These are phyloP conservation scores for Pseudachorutes palmiensis DNA, from an alignment of 1,140 invertebrate species.

Conservation along the genomic window DNA sequence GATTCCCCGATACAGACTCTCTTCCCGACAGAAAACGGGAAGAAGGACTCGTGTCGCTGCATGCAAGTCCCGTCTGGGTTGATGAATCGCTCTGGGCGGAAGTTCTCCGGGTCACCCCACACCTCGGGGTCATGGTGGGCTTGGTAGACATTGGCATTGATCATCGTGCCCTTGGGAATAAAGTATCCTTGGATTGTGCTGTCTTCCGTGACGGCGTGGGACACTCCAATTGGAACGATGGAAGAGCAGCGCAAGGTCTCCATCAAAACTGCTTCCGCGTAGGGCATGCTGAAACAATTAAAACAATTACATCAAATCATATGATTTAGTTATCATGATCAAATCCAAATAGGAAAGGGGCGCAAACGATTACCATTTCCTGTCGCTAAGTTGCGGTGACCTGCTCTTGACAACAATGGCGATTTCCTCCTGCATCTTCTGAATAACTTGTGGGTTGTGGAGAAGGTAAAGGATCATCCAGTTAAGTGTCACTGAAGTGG, in stretches of 20 bases:
- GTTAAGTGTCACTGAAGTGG: conserved; percentile 53
- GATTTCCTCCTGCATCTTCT: conserved; percentile 55
- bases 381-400: conserved; percentile 21
- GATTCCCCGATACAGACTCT: conserved; percentile 17
- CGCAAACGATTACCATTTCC: neutral
- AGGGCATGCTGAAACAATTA: conserved; percentile 14
- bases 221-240: conserved; percentile 16
- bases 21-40: conserved; percentile 18
- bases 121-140: conserved; percentile 43
- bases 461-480: conserved; percentile 52
- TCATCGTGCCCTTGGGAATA: conserved; percentile 42
- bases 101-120: conserved; percentile 44
- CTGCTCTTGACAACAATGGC: conserved; percentile 47
- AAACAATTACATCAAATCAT: neutral
- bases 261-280: conserved; percentile 26
- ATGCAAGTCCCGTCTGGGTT: conserved; percentile 4
- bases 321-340: neutral
- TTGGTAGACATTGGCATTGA: conserved; percentile 44
- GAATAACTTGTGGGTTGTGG: conserved; percentile 50
- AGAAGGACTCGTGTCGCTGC: neutral
- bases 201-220: conserved; percentile 23
- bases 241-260: conserved; percentile 22
- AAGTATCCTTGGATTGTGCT: conserved; percentile 38
- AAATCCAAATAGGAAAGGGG: neutral
- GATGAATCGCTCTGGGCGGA: conserved; percentile 46